Evolutionary conservation across 1,140 invertebrate genomes (phyloP).

Genomic region (Nilaparvata lugens): DNA sequence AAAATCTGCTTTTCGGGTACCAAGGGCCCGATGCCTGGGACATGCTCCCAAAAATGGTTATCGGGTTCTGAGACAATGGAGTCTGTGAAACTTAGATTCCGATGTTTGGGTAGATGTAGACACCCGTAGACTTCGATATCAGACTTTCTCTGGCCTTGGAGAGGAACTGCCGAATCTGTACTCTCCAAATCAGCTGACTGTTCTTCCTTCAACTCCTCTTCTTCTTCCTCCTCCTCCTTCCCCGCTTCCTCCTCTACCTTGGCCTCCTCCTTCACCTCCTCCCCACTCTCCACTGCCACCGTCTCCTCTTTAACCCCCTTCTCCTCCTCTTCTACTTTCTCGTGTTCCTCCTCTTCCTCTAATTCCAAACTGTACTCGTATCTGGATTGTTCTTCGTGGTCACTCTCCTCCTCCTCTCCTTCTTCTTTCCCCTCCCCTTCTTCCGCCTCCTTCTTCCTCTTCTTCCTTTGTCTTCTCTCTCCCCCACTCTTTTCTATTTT

Average conservation of each 20-base stretch:
- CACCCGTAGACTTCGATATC: neutral
- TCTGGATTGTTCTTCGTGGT: neutral
- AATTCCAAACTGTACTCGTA: too few species aligned
- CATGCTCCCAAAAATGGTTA: slow-evolving; percentile 17
- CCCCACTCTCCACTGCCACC: too few species aligned
- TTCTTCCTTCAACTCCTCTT: too few species aligned
- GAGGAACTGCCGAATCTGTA: neutral
- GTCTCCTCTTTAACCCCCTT: too few species aligned
- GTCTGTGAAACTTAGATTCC: neutral
- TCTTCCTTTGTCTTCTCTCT: neutral
- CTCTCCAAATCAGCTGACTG: neutral
- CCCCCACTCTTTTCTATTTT: neutral
- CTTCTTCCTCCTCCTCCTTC: too few species aligned
- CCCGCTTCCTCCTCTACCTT: too few species aligned
- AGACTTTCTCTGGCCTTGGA: neutral
- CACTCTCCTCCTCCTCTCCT: neutral
- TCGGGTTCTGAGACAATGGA: neutral
- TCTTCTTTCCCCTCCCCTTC: slow-evolving; percentile 2
- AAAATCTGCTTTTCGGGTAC: slow-evolving; percentile 34
- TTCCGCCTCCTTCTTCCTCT: neutral
- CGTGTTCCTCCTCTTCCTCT: too few species aligned
- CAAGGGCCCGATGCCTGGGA: slow-evolving; percentile 44
- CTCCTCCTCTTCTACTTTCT: too few species aligned
- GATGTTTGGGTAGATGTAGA: too few species aligned
- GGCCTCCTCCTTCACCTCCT: too few species aligned